Evolutionary conservation across 2,888 invertebrate species (phyloP).

Genomic region (Dryococelus australis): DNA sequence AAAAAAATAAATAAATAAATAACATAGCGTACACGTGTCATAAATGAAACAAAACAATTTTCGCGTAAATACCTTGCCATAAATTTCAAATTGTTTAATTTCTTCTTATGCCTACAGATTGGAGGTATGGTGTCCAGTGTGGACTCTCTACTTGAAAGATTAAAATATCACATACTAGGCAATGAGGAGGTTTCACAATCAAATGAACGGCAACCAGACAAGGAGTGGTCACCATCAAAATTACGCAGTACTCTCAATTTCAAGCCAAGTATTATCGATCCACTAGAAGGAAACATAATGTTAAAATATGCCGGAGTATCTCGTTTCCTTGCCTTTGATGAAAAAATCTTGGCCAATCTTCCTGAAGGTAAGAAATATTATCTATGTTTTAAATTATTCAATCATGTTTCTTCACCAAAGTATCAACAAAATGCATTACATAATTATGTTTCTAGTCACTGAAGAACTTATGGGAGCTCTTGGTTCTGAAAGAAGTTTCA

Average conservation of each 20-base stretch:
- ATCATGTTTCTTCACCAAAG: background rate
- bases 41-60: no score
- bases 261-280: constrained; percentile 53
- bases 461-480: background rate
- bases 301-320: constrained; percentile 59
- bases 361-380: constrained; percentile 54
- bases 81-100: no score
- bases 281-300: constrained; percentile 66
- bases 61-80: no score
- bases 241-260: background rate
- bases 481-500: constrained; percentile 52
- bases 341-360: constrained; percentile 62
- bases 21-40: no score
- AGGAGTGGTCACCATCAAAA: background rate
- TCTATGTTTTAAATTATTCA: no score
- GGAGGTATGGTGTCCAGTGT: constrained; percentile 59
- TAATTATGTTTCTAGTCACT: background rate
- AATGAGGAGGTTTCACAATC: background rate
- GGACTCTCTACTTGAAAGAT: constrained; percentile 56
- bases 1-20: no score
- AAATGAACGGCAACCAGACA: background rate
- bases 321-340: constrained; percentile 63
- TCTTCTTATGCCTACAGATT: constrained; percentile 46
- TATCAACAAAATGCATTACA: no score
- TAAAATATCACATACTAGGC: constrained; percentile 48